Evolutionary conservation across 2,113 vertebrate species (phyloP).

Genomic region (Rhegmatorhina hoffmannsi): DNA sequence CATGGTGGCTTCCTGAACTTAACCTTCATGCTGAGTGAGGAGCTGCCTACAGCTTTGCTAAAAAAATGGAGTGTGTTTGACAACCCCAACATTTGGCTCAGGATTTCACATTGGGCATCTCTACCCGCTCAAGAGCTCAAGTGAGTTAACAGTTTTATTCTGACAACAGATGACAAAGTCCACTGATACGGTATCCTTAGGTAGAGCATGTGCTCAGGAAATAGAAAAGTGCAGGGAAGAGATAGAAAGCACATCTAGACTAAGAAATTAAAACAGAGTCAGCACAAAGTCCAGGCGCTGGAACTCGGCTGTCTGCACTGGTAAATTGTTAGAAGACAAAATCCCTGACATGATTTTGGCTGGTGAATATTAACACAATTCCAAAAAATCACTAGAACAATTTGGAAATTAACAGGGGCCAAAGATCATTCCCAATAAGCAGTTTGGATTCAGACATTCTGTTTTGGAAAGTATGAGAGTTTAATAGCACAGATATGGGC

Average conservation of each 20-base stretch:
- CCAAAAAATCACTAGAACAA: constrained; percentile 62
- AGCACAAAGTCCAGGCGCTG: background rate
- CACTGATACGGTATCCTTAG: background rate
- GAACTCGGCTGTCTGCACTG: background rate
- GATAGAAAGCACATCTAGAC: background rate
- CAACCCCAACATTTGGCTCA: background rate
- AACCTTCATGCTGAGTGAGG: background rate
- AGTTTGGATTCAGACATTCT: constrained; percentile 36
- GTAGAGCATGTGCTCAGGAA: background rate
- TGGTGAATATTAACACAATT: constrained; percentile 6
- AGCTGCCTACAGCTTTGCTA: background rate
- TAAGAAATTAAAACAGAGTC: background rate
- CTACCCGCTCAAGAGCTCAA: background rate
- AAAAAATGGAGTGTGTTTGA: background rate
- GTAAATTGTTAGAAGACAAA: constrained; percentile 30
- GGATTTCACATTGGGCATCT: background rate
- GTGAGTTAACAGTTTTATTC: background rate
- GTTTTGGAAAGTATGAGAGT: constrained; percentile 44
- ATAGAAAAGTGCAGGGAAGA: background rate
- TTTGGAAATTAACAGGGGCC: constrained; percentile 60
- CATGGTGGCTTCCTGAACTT: background rate
- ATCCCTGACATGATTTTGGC: constrained; percentile 45
- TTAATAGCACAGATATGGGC: constrained; percentile 14
- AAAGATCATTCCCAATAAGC: constrained; percentile 60
- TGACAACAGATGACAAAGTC: background rate